Evolutionary conservation across 2,797 vertebrate genomes (phyloP).

Genomic region (Artibeus jamaicensis): DNA sequence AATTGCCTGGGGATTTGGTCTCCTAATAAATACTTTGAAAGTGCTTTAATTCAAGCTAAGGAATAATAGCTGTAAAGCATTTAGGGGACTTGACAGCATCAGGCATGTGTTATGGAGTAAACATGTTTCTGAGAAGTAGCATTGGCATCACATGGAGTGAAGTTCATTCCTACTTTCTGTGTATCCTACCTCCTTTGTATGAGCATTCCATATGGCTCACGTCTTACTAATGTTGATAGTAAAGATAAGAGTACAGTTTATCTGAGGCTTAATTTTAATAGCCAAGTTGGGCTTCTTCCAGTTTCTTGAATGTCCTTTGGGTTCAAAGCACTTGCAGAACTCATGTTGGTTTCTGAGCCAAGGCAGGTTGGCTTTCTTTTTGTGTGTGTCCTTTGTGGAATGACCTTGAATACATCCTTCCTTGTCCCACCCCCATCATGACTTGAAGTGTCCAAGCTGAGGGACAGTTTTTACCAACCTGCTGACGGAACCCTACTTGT

Average conservation of each 20-base stretch:
- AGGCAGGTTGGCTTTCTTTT: not conserved
- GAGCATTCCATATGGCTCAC: not conserved
- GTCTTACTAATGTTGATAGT: slow-evolving; percentile 18
- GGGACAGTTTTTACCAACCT: slow-evolving; percentile 75
- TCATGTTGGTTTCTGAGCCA: not conserved
- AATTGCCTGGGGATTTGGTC: slow-evolving; percentile 36
- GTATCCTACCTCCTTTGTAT: not conserved
- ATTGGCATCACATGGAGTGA: not conserved
- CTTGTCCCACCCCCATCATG: not conserved
- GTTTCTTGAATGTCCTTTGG: not conserved
- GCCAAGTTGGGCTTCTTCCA: slow-evolving; percentile 40
- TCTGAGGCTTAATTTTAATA: slow-evolving; percentile 48
- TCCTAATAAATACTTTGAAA: slow-evolving; percentile 28
- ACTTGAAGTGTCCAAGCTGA: slow-evolving; percentile 48
- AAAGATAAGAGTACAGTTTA: slow-evolving; percentile 24
- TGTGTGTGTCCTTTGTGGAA: not conserved
- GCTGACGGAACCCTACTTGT: slow-evolving; percentile 71
- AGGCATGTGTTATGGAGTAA: not conserved
- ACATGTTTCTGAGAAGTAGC: not conserved
- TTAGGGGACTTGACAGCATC: not conserved
- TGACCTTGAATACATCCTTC: slow-evolving; percentile 23
- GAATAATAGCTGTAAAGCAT: slow-evolving; percentile 12
- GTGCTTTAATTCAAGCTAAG: not conserved
- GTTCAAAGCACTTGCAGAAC: slow-evolving; percentile 5
- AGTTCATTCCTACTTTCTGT: not conserved